Evolutionary conservation across 1,140 invertebrate species (phyloP).

Genomic region (Drosophila suzukii): DNA sequence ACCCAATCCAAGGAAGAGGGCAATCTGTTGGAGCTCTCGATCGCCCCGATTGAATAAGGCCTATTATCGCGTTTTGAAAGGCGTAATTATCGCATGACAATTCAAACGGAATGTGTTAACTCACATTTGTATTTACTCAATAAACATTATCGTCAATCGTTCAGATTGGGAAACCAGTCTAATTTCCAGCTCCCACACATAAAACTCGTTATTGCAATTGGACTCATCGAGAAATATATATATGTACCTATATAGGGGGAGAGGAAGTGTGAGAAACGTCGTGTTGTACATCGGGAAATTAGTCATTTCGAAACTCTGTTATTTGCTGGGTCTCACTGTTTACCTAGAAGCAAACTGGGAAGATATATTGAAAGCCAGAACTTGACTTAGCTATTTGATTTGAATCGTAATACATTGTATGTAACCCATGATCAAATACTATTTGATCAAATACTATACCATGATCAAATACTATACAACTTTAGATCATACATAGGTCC

Average conservation of each 20-base stretch:
- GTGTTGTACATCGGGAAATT: slow-evolving; percentile 40
- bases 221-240: slow-evolving; percentile 17
- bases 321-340: slow-evolving; percentile 28
- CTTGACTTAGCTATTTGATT: too few species aligned
- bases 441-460: too few species aligned
- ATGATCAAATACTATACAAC: too few species aligned
- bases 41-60: slow-evolving; percentile 60
- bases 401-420: too few species aligned
- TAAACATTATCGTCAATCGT: slow-evolving; percentile 52
- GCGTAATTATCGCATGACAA: slow-evolving; percentile 79
- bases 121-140: slow-evolving; percentile 53
- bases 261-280: slow-evolving; percentile 15
- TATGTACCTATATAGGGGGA: neutral
- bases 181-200: slow-evolving; percentile 47
- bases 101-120: slow-evolving; percentile 64
- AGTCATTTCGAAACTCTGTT: slow-evolving; percentile 31
- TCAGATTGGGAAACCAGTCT: slow-evolving; percentile 33
- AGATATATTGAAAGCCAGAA: neutral
- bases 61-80: slow-evolving; percentile 75
- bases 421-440: too few species aligned
- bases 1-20: slow-evolving; percentile 35
- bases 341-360: slow-evolving; percentile 3
- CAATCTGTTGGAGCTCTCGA: slow-evolving; percentile 43
- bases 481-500: neutral
- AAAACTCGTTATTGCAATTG: slow-evolving; percentile 17